Conservation (phyloP, 2,888 invertebrate genomes). For the Leptarthrus brevirostris region DNA sequence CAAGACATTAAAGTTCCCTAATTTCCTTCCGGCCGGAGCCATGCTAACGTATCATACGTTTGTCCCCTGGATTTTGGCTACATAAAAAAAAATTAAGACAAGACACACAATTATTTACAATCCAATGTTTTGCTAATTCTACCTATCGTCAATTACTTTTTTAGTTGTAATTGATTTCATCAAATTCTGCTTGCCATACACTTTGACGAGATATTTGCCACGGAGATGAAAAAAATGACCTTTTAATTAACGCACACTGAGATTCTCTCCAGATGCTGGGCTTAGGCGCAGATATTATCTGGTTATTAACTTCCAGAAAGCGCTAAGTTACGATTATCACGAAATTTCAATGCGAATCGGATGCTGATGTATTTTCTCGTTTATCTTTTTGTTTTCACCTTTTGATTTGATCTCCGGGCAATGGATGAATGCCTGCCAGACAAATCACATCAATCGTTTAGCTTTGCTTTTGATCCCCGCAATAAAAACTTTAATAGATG, state of each 20-base stretch:
- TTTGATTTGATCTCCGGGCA: conserved; percentile 33
- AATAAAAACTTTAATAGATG: conserved; percentile 51
- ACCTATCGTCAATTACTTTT: no score
- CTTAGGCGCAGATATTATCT: conserved; percentile 3
- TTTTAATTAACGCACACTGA: conserved; percentile 40
- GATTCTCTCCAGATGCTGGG: background rate
- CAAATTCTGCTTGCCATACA: no score
- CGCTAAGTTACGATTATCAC: conserved; percentile 28
- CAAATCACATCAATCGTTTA: conserved; percentile 55
- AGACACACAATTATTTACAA: no score
- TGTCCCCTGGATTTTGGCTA: no score
- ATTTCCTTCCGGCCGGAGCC: no score
- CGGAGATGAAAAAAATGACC: conserved; percentile 17
- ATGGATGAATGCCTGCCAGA: conserved; percentile 51
- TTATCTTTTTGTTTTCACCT: conserved; percentile 32
- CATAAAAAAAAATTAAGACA: no score
- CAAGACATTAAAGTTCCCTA: no score
- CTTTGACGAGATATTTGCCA: no score
- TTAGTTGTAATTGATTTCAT: no score
- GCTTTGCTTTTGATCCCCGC: conserved; percentile 49
- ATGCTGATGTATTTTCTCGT: conserved; percentile 25
- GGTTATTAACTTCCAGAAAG: conserved; percentile 22
- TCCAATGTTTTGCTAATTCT: no score
- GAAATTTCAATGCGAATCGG: conserved; percentile 13
- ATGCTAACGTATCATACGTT: no score